These are phyloP conservation scores for Amia ocellicauda DNA, from an alignment of 2,113 vertebrate genomes.

Conservation along the genomic window DNA sequence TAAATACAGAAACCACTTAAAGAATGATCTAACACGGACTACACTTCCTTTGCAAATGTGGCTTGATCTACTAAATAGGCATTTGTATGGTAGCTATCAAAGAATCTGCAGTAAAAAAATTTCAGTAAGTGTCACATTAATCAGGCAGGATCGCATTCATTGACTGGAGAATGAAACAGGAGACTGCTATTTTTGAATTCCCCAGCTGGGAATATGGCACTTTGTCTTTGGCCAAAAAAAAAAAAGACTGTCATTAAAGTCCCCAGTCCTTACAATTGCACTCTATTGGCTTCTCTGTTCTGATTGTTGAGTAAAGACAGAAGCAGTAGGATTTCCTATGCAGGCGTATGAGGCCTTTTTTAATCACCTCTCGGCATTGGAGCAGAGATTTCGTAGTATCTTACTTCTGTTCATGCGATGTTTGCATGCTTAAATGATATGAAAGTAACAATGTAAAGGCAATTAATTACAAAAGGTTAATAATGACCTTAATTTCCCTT, in stretches of 20 bases:
- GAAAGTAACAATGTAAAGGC: too few species aligned
- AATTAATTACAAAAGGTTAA: too few species aligned
- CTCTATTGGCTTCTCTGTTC: too few species aligned
- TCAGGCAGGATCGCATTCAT: slow-evolving; percentile 8
- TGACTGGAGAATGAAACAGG: slow-evolving; percentile 4
- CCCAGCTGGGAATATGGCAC: slow-evolving; percentile 2
- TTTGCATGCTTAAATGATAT: too few species aligned
- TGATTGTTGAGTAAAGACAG: not conserved
- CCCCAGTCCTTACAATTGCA: not conserved
- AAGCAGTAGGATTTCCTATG: not conserved
- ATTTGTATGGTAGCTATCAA: not conserved
- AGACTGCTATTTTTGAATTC: not conserved
- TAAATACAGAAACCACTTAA: too few species aligned
- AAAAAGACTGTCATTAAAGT: not conserved
- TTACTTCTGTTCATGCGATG: too few species aligned
- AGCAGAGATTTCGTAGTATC: too few species aligned
- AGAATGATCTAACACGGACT: slow-evolving; percentile 1
- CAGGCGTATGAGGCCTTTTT: too few species aligned
- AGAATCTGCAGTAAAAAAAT: not conserved
- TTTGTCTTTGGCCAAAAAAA: not conserved
- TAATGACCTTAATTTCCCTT: too few species aligned
- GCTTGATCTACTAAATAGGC: too few species aligned
- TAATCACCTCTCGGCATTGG: too few species aligned
- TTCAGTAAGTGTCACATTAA: slow-evolving; percentile 4
- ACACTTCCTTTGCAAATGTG: not conserved